Conservation (phyloP, 2,888 invertebrate species). For the Vanessa cardui region DNA sequence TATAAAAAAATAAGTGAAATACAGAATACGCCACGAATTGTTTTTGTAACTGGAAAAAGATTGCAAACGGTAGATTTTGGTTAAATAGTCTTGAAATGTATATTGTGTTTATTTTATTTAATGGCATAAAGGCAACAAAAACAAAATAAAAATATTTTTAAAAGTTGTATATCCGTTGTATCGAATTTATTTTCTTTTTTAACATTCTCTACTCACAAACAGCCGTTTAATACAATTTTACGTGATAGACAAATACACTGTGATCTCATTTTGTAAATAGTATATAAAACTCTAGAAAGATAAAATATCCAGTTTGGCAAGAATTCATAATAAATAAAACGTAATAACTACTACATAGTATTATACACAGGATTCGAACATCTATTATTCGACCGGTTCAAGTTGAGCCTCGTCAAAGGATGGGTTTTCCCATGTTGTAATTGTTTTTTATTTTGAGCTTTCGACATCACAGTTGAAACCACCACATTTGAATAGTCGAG, state of each 20-base stretch:
- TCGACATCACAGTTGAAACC: constrained; percentile 86
- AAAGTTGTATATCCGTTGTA: constrained; percentile 81
- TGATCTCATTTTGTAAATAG: constrained; percentile 80
- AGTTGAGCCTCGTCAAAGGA: constrained; percentile 93
- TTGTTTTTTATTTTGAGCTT: constrained; percentile 90
- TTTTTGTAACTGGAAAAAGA: constrained; percentile 81
- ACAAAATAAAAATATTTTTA: constrained; percentile 57
- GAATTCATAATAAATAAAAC: constrained; percentile 81
- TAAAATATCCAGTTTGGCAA: constrained; percentile 83
- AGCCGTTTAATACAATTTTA: constrained; percentile 77
- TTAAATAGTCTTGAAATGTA: constrained; percentile 36
- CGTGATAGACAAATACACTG: constrained; percentile 79
- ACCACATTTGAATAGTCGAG: constrained; percentile 82
- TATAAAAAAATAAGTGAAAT: constrained; percentile 67
- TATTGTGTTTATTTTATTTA: constrained; percentile 11
- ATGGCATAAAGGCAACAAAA: not conserved
- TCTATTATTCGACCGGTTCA: constrained; percentile 87
- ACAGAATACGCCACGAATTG: constrained; percentile 75
- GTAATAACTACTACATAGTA: constrained; percentile 89
- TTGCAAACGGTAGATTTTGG: constrained; percentile 83
- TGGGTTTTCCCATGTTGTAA: constrained; percentile 96
- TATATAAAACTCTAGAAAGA: constrained; percentile 82
- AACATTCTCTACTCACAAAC: constrained; percentile 79
- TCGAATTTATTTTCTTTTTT: constrained; percentile 76
- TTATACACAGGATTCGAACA: constrained; percentile 93